Evolutionary conservation across 2,888 invertebrate genomes (phyloP).

Genomic region (Serrognathus titanus): DNA sequence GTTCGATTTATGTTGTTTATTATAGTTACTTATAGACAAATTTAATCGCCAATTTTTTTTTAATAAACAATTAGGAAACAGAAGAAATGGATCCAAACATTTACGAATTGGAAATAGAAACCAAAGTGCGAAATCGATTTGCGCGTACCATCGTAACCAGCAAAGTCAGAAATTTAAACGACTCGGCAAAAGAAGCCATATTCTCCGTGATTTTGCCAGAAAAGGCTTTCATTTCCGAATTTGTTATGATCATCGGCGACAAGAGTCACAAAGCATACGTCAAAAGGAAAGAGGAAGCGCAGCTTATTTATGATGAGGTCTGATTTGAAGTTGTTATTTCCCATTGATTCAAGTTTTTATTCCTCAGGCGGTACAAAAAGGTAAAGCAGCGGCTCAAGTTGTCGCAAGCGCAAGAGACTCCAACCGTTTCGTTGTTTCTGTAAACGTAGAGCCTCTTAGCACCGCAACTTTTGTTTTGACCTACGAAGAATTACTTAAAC

Average conservation of each 20-base stretch:
- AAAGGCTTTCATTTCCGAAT: constrained; percentile 67
- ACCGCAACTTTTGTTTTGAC: constrained; percentile 66
- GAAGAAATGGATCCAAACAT: constrained; percentile 46
- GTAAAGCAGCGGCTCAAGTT: constrained; percentile 61
- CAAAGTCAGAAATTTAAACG: constrained; percentile 60
- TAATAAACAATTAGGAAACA: too few species aligned
- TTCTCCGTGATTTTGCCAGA: constrained; percentile 67
- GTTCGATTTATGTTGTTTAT: too few species aligned
- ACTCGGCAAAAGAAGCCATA: constrained; percentile 58
- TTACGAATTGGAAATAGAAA: constrained; percentile 60
- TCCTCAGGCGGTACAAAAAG: constrained; percentile 54
- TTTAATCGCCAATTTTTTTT: too few species aligned
- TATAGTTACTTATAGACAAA: too few species aligned
- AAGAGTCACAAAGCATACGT: constrained; percentile 63
- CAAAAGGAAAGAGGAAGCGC: constrained; percentile 63
- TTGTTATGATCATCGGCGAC: constrained; percentile 63
- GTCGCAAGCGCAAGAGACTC: constrained; percentile 65
- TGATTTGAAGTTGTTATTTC: too few species aligned
- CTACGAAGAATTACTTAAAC: constrained; percentile 67
- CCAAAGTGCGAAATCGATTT: constrained; percentile 63
- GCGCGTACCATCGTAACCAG: constrained; percentile 64
- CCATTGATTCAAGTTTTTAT: not conserved
- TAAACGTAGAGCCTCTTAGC: constrained; percentile 63
- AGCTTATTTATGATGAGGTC: constrained; percentile 48
- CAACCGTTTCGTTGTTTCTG: constrained; percentile 65